phyloP scores from a whole-genome alignment of 2,888 invertebrate genomes.

The Chloroclysta siterata region DNA sequence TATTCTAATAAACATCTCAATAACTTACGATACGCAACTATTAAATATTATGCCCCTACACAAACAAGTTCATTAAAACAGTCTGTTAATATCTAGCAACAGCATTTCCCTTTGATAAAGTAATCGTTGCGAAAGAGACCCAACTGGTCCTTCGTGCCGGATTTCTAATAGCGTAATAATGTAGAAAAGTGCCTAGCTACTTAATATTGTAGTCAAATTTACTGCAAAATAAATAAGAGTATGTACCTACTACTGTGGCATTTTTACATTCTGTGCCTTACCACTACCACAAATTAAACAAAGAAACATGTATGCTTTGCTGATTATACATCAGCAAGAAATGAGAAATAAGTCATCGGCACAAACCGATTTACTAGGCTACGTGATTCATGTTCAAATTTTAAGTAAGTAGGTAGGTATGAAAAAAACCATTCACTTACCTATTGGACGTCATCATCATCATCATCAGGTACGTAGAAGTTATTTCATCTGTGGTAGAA shows the following conservation, averaged over 20 bases:
- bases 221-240: no score
- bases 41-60: background rate
- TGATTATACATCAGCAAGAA: background rate
- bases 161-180: conserved; percentile 34
- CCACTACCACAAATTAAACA: background rate
- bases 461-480: no score
- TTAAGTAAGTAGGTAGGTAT: no score
- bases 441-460: no score
- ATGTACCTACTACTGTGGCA: no score
- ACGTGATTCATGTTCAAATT: background rate
- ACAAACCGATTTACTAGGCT: background rate
- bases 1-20: background rate
- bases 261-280: background rate
- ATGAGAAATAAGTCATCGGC: background rate
- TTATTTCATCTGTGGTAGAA: no score
- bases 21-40: background rate
- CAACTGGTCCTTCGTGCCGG: conserved; percentile 43
- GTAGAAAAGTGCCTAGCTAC: background rate
- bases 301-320: background rate
- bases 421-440: no score
- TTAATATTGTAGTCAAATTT: background rate
- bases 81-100: conserved; percentile 20
- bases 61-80: conserved; percentile 24
- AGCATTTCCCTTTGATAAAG: conserved; percentile 37
- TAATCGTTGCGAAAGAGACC: conserved; percentile 30